phyloP scores from a whole-genome alignment of 2,113 vertebrate species.

The Ammodramus savannarum region DNA sequence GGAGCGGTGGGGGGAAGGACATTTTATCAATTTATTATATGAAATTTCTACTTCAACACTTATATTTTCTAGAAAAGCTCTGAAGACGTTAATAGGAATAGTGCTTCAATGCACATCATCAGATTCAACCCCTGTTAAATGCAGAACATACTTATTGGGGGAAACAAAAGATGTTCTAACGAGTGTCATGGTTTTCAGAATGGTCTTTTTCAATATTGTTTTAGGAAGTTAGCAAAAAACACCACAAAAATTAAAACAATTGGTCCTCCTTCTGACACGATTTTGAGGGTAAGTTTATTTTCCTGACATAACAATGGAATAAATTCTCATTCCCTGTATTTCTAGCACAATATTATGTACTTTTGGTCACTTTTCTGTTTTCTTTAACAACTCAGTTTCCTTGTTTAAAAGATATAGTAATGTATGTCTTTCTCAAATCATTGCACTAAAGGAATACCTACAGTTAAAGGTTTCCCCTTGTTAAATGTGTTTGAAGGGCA shows the following conservation, averaged over 20 bases:
- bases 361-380: not conserved
- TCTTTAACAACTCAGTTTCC: not conserved
- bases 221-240: not conserved
- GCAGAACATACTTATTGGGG: accelerated
- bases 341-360: not conserved
- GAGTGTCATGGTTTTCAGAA: not conserved
- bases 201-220: not conserved
- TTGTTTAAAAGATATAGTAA: not conserved
- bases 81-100: not conserved
- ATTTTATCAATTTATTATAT: not conserved
- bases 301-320: not conserved
- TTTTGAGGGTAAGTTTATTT: not conserved
- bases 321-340: not conserved
- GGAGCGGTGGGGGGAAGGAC: not conserved
- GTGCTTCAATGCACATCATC: not conserved
- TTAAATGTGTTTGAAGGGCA: not conserved
- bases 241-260: not conserved
- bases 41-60: not conserved
- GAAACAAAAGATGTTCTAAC: not conserved
- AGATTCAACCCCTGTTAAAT: not conserved
- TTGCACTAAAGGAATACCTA: conserved; percentile 11
- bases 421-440: conserved; percentile 49
- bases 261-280: not conserved
- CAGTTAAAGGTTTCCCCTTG: conserved; percentile 37
- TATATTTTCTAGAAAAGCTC: not conserved